Evolutionary conservation across 30 jellyfish, hydroid and myxozoan genomes (phyloP), one percentile per base, ranked within the genome.

Genomic region (Turritopsis rubra): DNA sequence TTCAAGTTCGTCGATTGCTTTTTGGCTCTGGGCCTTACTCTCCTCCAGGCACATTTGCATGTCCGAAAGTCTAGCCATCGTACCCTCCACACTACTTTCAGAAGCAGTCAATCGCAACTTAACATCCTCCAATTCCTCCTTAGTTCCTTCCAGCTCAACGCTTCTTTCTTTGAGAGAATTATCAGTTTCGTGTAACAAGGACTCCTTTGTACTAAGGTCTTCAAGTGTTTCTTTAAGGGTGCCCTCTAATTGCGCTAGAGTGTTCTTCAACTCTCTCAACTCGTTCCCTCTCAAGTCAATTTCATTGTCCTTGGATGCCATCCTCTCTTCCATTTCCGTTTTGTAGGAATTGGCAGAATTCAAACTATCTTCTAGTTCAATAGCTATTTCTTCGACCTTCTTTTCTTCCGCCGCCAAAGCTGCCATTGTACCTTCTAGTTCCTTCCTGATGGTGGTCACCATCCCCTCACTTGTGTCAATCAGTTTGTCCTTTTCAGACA

Each of bases 251-350:
- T 29, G 24, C 80, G 30, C 18, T 18, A 23, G 24, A 72, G 80
- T n/a, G 28, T 72, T 72, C 30, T 25, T 72, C 80, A n/a, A n/a
- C 80, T 72, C 21, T n/a, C 24, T 25, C 28, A 72, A 72, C 80
- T 72, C 19, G 21, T 72, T 72, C 80, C n/a, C n/a, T 72, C 24
- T 29, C 80, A 72, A 25, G 80, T 29, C 80, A 29, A 18, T 0
- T 72, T 72, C 24, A 29, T 23, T 18, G 73, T 23, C n/a, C n/a
- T n/a, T n/a, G n/a, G n/a, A n/a, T n/a, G n/a, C n/a, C n/a, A n/a
- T n/a, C n/a, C n/a, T n/a, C n/a, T n/a, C n/a, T n/a, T n/a, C n/a
- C n/a, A n/a, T n/a, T n/a, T n/a, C n/a, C n/a, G n/a, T n/a, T n/a
- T n/a, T n/a, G n/a, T n/a, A n/a, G n/a, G n/a, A n/a, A n/a, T n/a